Evolutionary conservation across 1,140 invertebrate genomes (phyloP).

Genomic region (Cydia pomonella): DNA sequence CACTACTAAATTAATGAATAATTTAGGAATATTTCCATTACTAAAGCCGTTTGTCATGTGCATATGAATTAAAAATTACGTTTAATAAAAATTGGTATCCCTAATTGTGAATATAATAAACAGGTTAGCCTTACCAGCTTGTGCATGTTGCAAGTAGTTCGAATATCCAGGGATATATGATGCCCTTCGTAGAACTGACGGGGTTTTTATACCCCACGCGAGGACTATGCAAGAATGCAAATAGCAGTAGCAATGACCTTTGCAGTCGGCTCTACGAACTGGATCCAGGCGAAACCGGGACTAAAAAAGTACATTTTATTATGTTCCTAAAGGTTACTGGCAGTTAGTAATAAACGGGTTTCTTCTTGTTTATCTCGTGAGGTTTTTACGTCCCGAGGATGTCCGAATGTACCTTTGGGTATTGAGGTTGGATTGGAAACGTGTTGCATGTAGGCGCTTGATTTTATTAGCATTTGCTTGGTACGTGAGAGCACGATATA

Average conservation of each 20-base stretch:
- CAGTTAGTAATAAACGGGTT: conserved; percentile 16
- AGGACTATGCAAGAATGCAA: conserved; percentile 31
- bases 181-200: conserved; percentile 31
- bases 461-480: neutral
- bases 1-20: too few relatives aligned
- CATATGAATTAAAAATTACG: too few relatives aligned
- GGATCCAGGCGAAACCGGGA: conserved; percentile 32
- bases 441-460: neutral
- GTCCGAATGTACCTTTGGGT: neutral
- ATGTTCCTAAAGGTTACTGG: conserved; percentile 31
- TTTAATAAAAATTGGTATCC: neutral
- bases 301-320: conserved; percentile 33
- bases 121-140: conserved; percentile 20
- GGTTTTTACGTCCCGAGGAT: neutral
- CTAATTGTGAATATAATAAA: neutral
- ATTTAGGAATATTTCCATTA: too few relatives aligned
- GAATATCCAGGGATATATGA: conserved; percentile 34
- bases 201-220: conserved; percentile 34
- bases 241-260: conserved; percentile 35
- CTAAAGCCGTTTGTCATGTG: too few relatives aligned
- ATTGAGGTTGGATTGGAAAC: neutral
- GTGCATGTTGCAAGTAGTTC: conserved; percentile 26
- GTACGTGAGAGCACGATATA: neutral
- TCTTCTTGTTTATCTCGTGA: conserved; percentile 6
- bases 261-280: conserved; percentile 17